Percentiles rank a stretch among this genome's conserved stretches.
phyloP scores from a whole-genome alignment of 2,888 invertebrate species.

The Altica lythri region DNA sequence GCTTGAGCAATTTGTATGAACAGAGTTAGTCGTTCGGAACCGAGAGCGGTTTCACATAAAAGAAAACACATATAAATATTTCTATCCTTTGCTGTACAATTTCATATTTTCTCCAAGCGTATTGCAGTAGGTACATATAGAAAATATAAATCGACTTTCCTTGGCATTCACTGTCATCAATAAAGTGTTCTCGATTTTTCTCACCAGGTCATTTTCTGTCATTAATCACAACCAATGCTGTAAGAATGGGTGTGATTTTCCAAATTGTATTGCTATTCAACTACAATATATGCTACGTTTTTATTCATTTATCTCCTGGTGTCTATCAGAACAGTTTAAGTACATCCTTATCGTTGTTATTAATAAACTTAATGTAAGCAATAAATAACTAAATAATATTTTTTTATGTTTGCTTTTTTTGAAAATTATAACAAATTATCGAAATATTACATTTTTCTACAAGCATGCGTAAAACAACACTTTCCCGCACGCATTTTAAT shows the following conservation, averaged over 20 bases:
- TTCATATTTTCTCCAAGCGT: conserved; percentile 8
- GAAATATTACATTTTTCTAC: too few relatives aligned
- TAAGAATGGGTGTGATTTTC: conserved; percentile 5
- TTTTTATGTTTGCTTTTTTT: too few relatives aligned
- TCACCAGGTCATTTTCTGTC: conserved; percentile 42
- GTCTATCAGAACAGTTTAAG: too few relatives aligned
- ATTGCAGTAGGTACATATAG: background rate
- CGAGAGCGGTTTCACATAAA: conserved; percentile 13
- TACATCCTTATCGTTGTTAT: too few relatives aligned
- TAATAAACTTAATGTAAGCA: too few relatives aligned
- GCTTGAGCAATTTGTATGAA: conserved; percentile 22
- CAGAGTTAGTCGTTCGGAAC: conserved; percentile 17
- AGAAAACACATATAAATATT: conserved; percentile 15
- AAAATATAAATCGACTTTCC: conserved; percentile 27
- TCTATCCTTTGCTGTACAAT: conserved; percentile 12
- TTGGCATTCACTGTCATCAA: conserved; percentile 50
- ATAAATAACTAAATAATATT: too few relatives aligned
- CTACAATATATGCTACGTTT: conserved; percentile 16
- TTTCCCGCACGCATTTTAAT: too few relatives aligned
- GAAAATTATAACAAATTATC: too few relatives aligned
- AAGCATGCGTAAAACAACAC: too few relatives aligned
- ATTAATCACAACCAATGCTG: conserved; percentile 43
- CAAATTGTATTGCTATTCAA: conserved; percentile 12
- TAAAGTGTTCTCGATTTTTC: conserved; percentile 49
- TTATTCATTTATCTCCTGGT: conserved; percentile 10